Evolutionary conservation across 2,113 vertebrate genomes (phyloP).

Genomic region (Nipponia nippon): DNA sequence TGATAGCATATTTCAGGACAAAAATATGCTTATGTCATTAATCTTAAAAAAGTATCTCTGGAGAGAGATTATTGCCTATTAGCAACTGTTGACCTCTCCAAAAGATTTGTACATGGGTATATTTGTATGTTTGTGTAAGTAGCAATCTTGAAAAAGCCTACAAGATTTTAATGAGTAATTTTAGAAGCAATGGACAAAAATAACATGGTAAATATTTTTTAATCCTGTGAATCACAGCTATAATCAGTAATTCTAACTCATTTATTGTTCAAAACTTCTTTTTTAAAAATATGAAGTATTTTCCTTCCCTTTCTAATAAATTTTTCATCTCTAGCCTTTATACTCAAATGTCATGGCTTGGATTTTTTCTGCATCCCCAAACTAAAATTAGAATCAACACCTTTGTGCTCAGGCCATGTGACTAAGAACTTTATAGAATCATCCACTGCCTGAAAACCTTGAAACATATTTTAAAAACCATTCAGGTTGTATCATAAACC

Average conservation of each 20-base stretch:
- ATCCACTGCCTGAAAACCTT: neutral
- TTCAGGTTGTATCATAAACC: neutral
- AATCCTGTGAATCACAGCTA: neutral
- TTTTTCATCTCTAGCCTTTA: neutral
- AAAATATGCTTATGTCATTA: neutral
- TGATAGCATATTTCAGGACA: neutral
- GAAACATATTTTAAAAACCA: neutral
- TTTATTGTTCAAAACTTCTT: neutral
- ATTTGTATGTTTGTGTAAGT: neutral
- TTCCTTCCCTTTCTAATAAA: neutral
- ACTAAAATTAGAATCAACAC: neutral
- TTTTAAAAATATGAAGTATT: neutral
- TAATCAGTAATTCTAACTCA: neutral
- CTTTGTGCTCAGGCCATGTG: neutral
- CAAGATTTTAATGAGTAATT: neutral
- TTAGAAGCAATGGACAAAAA: neutral
- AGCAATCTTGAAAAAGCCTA: neutral
- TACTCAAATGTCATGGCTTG: neutral
- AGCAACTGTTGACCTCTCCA: neutral
- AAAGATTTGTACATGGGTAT: neutral
- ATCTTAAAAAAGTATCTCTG: neutral
- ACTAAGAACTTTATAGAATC: neutral
- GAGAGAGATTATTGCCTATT: neutral
- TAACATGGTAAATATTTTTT: neutral
- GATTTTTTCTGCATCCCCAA: neutral